Base-by-base conservation (phyloP, 2,797 vertebrate genomes). In the Euthynnus affinis region DNA sequence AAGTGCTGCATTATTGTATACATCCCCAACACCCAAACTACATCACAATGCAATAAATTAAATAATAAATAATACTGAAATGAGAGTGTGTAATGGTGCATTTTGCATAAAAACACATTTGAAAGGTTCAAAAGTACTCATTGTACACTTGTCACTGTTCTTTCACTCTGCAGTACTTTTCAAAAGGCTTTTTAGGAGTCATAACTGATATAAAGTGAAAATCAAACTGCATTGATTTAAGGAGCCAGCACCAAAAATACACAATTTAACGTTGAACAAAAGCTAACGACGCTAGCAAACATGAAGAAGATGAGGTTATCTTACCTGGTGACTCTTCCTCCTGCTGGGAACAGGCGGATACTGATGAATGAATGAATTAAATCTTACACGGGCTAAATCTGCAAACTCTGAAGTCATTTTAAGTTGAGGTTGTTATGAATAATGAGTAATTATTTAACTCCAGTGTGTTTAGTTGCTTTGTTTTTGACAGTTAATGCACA, bases 401-500 rank as follows among this genome's bases (percentile, higher is more conserved):
- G 61, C 5, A 14, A 5, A 4, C 14, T 22, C 34, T 9, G 25
- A 8, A 3, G 15, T 44, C 0, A 0, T 2, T 34, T 20, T 25
- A 2, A 0, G 22, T 32, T 9, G 7, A 4, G 5, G 27, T 3
- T 6, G 0, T 2, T 44, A 18, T 32, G 2, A 46, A 48, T 18
- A 9, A 48, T 9, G 20, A 18, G 2, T 6, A 14, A 15, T n/a
- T 14, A 20, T 1, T 27, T n/a, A 0, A 0, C 22, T 14, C 4
- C 1, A 1, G 1, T 8, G n/a, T 18, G 0, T n/a, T n/a, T n/a
- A n/a, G n/a, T 14, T 52, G 6, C 48, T 73, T 57, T 27, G 57
- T 71, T 40, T 17, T 20, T 37, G 17, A 22, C 22, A 0, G 23
- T 25, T 25, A 9, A n/a, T 2, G 18, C 46, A 46, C 29, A 15